These are phyloP conservation scores for Clivina fossor DNA, from an alignment of 2,888 invertebrate species.

Conservation along the genomic window DNA sequence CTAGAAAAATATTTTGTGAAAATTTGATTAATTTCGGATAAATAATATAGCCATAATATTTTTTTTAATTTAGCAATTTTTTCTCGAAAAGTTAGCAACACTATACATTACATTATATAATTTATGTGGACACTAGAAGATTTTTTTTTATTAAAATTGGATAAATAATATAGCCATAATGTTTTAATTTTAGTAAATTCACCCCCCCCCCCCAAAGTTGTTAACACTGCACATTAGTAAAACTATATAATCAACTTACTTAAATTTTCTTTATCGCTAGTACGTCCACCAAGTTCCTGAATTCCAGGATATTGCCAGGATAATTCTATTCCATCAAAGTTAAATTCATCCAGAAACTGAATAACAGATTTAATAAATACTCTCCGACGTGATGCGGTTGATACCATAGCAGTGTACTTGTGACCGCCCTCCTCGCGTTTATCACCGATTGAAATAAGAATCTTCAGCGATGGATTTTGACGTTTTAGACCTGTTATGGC, in stretches of 20 bases:
- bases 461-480: slow-evolving; percentile 66
- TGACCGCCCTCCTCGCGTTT: slow-evolving; percentile 61
- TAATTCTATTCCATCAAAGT: slow-evolving; percentile 81
- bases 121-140: too few species aligned
- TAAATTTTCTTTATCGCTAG: slow-evolving; percentile 59
- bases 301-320: slow-evolving; percentile 75
- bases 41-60: too few species aligned
- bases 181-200: too few species aligned
- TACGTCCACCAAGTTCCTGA: slow-evolving; percentile 52
- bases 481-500: slow-evolving; percentile 69
- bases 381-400: slow-evolving; percentile 57
- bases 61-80: too few species aligned
- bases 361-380: slow-evolving; percentile 67
- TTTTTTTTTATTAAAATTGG: too few species aligned
- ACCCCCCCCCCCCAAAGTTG: too few species aligned
- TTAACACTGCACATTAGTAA: too few species aligned
- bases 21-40: too few species aligned
- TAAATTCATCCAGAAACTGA: slow-evolving; percentile 64
- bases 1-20: too few species aligned
- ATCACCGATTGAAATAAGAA: slow-evolving; percentile 74
- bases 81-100: too few species aligned
- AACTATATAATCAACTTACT: slow-evolving; percentile 7
- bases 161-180: too few species aligned
- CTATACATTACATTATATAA: too few species aligned
- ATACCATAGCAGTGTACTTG: slow-evolving; percentile 66